Evolutionary conservation across 2,888 invertebrate genomes (phyloP).

Genomic region (Drosophila limbata): DNA sequence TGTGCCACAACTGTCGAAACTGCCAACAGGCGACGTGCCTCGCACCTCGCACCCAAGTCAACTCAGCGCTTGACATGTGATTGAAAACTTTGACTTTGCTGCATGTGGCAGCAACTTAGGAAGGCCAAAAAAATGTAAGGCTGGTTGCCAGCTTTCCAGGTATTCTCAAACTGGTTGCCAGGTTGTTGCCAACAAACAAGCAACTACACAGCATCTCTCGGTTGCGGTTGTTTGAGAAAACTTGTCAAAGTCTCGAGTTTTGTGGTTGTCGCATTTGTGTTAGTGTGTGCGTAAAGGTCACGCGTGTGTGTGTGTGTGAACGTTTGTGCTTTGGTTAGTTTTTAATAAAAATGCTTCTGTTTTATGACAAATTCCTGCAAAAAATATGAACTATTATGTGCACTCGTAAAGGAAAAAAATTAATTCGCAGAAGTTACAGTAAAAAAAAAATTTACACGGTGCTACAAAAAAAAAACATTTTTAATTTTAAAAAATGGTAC

Average conservation of each 20-base stretch:
- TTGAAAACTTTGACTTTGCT: conserved; percentile 82
- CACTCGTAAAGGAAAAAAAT: conserved; percentile 4
- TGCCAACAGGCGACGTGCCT: conserved; percentile 60
- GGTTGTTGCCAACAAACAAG: conserved; percentile 36
- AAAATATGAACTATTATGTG: conserved; percentile 4
- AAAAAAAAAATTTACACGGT: too few species aligned
- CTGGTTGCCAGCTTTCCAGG: conserved; percentile 13
- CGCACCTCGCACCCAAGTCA: conserved; percentile 62
- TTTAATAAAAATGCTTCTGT: conserved; percentile 70
- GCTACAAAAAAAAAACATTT: too few species aligned
- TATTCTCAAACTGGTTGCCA: conserved; percentile 16
- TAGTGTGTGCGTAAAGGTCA: background rate
- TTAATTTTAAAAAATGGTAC: too few species aligned
- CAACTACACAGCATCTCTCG: conserved; percentile 42
- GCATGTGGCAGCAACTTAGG: conserved; percentile 56
- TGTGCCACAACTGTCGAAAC: conserved; percentile 79
- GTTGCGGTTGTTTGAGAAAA: conserved; percentile 51
- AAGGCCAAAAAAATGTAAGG: conserved; percentile 23
- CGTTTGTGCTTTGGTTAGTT: conserved; percentile 36
- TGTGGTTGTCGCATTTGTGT: conserved; percentile 1
- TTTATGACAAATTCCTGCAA: conserved; percentile 66
- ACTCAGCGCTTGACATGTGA: conserved; percentile 77
- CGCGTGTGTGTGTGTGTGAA: conserved; percentile 5
- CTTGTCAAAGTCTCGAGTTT: conserved; percentile 51
- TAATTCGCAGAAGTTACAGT: background rate